Evolutionary conservation across 2,888 invertebrate genomes (phyloP).

Genomic region (Acanthosepion pharaonis): DNA sequence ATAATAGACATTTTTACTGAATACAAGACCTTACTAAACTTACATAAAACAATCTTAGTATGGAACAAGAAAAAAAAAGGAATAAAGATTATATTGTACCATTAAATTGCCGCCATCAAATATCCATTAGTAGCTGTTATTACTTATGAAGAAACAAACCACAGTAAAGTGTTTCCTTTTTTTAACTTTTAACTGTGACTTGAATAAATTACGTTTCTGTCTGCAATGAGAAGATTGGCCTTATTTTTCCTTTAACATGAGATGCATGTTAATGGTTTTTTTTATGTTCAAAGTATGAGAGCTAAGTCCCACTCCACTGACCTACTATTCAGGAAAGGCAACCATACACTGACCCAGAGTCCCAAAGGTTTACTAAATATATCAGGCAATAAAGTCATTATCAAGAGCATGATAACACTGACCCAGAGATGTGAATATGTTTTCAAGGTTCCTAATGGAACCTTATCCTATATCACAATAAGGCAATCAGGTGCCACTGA

Average conservation of each 20-base stretch:
- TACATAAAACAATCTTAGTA: too few relatives aligned
- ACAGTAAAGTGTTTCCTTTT: too few relatives aligned
- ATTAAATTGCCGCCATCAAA: too few relatives aligned
- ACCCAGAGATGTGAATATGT: not conserved
- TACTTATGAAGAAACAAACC: too few relatives aligned
- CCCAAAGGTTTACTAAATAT: not conserved
- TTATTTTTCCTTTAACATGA: not conserved
- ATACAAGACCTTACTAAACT: too few relatives aligned
- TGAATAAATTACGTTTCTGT: too few relatives aligned
- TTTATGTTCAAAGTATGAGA: not conserved
- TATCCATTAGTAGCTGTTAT: too few relatives aligned
- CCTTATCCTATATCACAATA: slow-evolving; percentile 4
- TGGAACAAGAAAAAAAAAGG: too few relatives aligned
- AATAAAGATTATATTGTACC: too few relatives aligned
- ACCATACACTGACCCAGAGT: not conserved
- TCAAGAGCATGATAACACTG: not conserved
- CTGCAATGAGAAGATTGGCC: too few relatives aligned
- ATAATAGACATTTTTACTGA: too few relatives aligned
- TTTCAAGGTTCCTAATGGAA: not conserved
- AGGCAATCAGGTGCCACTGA: slow-evolving; percentile 3
- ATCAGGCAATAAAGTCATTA: not conserved
- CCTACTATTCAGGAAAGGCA: not conserved
- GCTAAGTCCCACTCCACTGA: not conserved
- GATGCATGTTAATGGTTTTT: not conserved
- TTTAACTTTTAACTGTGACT: too few relatives aligned